phyloP scores from a whole-genome alignment of 2,888 invertebrate genomes.

The Chalcis sispes region DNA sequence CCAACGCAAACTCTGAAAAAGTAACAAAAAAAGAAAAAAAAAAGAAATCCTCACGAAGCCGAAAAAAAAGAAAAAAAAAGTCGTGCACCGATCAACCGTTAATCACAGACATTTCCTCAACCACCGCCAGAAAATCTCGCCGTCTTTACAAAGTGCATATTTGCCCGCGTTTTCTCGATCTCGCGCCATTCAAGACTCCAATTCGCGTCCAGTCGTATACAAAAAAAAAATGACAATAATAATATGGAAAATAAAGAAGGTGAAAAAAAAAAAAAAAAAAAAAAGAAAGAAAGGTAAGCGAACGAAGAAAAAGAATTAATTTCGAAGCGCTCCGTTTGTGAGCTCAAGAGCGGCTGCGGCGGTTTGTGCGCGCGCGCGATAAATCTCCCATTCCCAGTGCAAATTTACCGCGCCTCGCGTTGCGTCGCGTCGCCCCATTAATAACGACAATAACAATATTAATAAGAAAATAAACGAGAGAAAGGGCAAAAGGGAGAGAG shows the following conservation, averaged over 20 bases:
- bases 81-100: not conserved
- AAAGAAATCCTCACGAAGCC: not conserved
- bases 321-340: slow-evolving; percentile 28
- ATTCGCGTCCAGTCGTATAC: not conserved
- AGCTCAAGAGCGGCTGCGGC: slow-evolving; percentile 1
- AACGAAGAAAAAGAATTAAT: slow-evolving; percentile 38
- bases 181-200: not conserved
- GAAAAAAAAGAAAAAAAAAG: not conserved
- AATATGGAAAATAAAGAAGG: too few relatives aligned
- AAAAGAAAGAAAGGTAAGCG: not conserved
- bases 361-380: slow-evolving; percentile 23
- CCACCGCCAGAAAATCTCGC: not conserved
- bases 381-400: slow-evolving; percentile 44
- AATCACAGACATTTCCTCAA: not conserved
- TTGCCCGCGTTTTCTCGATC: too few relatives aligned
- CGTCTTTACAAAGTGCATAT: too few relatives aligned
- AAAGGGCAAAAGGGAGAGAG: too few relatives aligned
- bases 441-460: slow-evolving; percentile 54
- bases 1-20: not conserved
- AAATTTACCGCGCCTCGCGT: slow-evolving; percentile 34
- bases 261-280: too few relatives aligned
- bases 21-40: slow-evolving; percentile 9
- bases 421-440: slow-evolving; percentile 43
- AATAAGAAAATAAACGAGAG: slow-evolving; percentile 47
- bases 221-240: too few relatives aligned